Conservation (phyloP, 2,113 vertebrate genomes). For the Chaetodon trifascialis region DNA sequence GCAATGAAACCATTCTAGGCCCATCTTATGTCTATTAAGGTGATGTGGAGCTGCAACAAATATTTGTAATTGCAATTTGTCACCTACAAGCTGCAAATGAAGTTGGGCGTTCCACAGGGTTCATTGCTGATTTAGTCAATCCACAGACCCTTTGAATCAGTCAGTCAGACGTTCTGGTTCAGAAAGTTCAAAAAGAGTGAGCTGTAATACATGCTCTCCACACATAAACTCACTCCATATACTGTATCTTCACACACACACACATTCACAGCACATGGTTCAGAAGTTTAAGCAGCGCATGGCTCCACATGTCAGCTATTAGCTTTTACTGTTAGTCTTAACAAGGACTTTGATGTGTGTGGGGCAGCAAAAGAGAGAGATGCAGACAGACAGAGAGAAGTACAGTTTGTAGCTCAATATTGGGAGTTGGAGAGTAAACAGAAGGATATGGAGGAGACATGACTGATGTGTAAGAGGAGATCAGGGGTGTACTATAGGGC, state of each 20-base stretch:
- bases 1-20: too few species aligned
- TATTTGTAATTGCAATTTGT: not conserved
- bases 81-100: not conserved
- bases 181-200: slow-evolving; percentile 16
- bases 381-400: slow-evolving; percentile 7
- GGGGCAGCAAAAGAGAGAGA: not conserved
- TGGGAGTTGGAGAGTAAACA: not conserved
- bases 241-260: not conserved
- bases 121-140: not conserved
- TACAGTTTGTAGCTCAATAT: not conserved
- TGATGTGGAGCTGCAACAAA: too few species aligned
- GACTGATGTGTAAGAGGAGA: not conserved
- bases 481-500: not conserved
- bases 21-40: too few species aligned
- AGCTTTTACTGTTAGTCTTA: slow-evolving; percentile 55
- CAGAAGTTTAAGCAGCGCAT: slow-evolving; percentile 27
- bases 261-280: slow-evolving; percentile 29
- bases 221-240: not conserved
- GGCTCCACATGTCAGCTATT: slow-evolving; percentile 61
- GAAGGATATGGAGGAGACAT: not conserved
- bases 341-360: slow-evolving; percentile 59
- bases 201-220: slow-evolving; percentile 4
- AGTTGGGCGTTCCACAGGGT: not conserved
- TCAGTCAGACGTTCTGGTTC: too few species aligned
- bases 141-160: too few species aligned